Conservation (phyloP, 2,113 vertebrate species). For the Apteryx mantelli region DNA sequence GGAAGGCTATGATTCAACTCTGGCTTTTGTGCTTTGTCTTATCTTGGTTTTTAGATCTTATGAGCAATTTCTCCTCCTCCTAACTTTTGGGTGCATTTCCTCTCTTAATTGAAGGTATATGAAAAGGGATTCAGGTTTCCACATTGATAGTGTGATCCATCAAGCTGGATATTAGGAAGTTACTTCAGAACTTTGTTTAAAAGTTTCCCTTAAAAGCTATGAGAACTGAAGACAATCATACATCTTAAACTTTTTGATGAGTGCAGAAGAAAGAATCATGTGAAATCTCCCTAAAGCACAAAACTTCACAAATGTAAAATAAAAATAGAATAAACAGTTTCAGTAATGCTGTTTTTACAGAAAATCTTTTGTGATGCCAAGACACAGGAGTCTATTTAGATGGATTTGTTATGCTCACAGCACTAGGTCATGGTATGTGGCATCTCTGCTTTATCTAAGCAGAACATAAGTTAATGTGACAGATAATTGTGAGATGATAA, state of each 20-base stretch:
- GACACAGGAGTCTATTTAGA: not conserved
- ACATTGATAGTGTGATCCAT: not conserved
- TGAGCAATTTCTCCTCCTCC: not conserved
- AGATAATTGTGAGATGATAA: conserved; percentile 1
- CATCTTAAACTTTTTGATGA: not conserved
- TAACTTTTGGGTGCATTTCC: not conserved
- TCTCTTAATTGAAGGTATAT: not conserved
- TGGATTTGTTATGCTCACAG: not conserved
- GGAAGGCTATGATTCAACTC: not conserved
- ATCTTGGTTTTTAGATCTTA: not conserved
- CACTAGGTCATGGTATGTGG: not conserved
- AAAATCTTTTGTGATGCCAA: not conserved
- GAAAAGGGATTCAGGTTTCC: not conserved
- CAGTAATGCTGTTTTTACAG: not conserved
- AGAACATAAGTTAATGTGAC: not conserved
- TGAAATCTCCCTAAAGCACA: not conserved
- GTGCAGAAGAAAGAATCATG: not conserved
- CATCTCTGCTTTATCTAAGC: not conserved
- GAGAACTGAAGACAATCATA: not conserved
- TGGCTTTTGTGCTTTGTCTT: not conserved
- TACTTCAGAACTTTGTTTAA: not conserved
- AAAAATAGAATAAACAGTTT: not conserved
- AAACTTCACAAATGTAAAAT: not conserved
- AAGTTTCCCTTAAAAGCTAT: not conserved
- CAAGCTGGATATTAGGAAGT: not conserved